Evolutionary conservation across 2,888 invertebrate genomes (phyloP).

Genomic region (Myopa testacea): DNA sequence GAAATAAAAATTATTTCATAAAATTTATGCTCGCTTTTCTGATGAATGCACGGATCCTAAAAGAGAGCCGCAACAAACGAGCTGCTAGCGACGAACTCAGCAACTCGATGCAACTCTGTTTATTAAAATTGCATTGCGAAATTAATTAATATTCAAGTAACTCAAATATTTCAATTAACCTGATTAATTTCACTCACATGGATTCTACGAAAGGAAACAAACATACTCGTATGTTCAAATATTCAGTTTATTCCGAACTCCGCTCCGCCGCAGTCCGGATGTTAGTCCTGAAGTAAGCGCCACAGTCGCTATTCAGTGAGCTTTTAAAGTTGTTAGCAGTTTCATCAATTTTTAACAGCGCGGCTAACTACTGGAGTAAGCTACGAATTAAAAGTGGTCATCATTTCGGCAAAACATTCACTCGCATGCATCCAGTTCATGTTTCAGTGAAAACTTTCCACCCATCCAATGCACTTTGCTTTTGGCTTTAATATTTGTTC

Average conservation of each 20-base stretch:
- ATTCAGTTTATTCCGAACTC: not conserved
- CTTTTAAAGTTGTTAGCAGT: no score
- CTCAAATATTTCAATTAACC: not conserved
- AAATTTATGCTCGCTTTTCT: not conserved
- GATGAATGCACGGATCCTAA: not conserved
- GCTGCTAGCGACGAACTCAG: not conserved
- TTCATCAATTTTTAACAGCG: no score
- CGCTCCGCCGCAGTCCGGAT: no score
- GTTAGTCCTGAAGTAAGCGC: no score
- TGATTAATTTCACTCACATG: conserved; percentile 3
- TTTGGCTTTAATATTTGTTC: no score
- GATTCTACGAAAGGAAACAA: not conserved
- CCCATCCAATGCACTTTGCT: no score
- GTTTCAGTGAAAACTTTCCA: no score
- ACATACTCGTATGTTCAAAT: not conserved
- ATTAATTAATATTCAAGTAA: not conserved
- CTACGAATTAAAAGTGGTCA: no score
- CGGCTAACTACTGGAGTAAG: no score
- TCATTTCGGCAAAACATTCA: no score
- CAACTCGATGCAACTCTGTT: not conserved
- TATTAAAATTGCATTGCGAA: not conserved
- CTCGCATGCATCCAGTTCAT: no score
- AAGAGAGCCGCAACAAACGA: not conserved
- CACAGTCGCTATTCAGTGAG: no score
- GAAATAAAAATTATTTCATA: not conserved